These are phyloP conservation scores for Orchestes rusci DNA, from an alignment of 2,888 invertebrate species.

Conservation along the genomic window DNA sequence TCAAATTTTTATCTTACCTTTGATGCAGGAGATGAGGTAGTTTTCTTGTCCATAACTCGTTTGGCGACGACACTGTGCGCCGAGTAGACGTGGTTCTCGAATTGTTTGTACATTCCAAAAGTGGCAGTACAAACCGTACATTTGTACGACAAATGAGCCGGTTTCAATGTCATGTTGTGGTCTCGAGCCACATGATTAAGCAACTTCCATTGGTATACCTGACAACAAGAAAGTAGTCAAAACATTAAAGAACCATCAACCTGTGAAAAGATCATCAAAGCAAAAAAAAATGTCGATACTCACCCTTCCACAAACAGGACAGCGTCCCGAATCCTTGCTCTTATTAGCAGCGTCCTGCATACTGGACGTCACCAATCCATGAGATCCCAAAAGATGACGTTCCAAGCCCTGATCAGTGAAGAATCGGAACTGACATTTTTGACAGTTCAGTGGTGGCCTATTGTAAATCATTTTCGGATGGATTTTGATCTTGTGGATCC, in stretches of 20 bases:
- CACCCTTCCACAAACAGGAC: slow-evolving; percentile 92
- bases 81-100: slow-evolving; percentile 89
- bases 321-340: slow-evolving; percentile 88
- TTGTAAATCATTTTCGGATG: slow-evolving; percentile 95
- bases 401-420: slow-evolving; percentile 96
- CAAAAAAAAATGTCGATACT: background rate
- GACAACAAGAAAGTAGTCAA: slow-evolving; percentile 33
- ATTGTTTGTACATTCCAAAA: slow-evolving; percentile 92
- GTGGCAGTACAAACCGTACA: slow-evolving; percentile 93
- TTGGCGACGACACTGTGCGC: slow-evolving; percentile 88
- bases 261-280: no score
- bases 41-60: slow-evolving; percentile 72
- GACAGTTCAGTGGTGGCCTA: slow-evolving; percentile 89
- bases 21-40: slow-evolving; percentile 25
- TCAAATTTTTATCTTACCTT: no score
- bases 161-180: slow-evolving; percentile 85
- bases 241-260: no score
- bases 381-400: slow-evolving; percentile 88
- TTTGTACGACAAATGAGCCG: slow-evolving; percentile 89
- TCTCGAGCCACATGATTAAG: slow-evolving; percentile 87
- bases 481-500: slow-evolving; percentile 96
- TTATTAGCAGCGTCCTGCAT: slow-evolving; percentile 95
- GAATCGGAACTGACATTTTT: slow-evolving; percentile 93
- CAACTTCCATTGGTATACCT: slow-evolving; percentile 92
- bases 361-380: slow-evolving; percentile 90